These are phyloP conservation scores for Cydia splendana DNA, from an alignment of 1,140 invertebrate genomes.

Conservation along the genomic window DNA sequence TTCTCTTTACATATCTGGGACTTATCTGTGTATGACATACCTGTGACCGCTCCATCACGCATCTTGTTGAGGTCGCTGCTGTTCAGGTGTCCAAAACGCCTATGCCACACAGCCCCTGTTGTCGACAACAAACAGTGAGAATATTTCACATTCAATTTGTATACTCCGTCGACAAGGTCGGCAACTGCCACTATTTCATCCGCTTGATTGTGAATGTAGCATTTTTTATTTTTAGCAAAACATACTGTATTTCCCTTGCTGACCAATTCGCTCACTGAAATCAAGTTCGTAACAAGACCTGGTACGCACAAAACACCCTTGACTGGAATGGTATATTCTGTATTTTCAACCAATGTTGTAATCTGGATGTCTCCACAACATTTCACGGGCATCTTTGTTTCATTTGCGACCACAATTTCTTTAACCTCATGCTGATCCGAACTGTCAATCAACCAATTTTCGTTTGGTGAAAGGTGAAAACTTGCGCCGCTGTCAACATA, in stretches of 20 bases:
- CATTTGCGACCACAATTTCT: slow-evolving; percentile 31
- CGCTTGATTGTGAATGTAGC: too few relatives aligned
- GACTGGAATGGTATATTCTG: slow-evolving; percentile 7
- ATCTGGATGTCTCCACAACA: slow-evolving; percentile 14
- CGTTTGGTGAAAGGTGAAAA: slow-evolving; percentile 32
- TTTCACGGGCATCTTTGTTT: slow-evolving; percentile 1
- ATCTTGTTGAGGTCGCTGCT: too few relatives aligned
- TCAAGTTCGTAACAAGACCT: not conserved
- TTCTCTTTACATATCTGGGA: too few relatives aligned
- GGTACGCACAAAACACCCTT: slow-evolving; percentile 24
- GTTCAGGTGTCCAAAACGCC: too few relatives aligned
- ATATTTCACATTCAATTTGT: too few relatives aligned
- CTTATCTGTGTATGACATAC: too few relatives aligned
- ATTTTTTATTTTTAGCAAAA: too few relatives aligned
- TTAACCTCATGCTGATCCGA: slow-evolving; percentile 33
- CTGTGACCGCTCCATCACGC: too few relatives aligned
- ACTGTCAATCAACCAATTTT: slow-evolving; percentile 33
- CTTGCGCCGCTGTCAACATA: slow-evolving; percentile 42
- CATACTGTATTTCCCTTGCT: slow-evolving; percentile 24
- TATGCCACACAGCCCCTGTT: too few relatives aligned
- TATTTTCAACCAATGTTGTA: not conserved
- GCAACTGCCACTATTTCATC: too few relatives aligned
- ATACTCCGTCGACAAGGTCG: too few relatives aligned
- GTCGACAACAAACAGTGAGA: too few relatives aligned
- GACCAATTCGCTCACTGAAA: slow-evolving; percentile 27